Evolutionary conservation across 2,888 invertebrate species (phyloP), one percentile per base, ranked within the genome.

Genomic region (Andrena trimmerana): DNA sequence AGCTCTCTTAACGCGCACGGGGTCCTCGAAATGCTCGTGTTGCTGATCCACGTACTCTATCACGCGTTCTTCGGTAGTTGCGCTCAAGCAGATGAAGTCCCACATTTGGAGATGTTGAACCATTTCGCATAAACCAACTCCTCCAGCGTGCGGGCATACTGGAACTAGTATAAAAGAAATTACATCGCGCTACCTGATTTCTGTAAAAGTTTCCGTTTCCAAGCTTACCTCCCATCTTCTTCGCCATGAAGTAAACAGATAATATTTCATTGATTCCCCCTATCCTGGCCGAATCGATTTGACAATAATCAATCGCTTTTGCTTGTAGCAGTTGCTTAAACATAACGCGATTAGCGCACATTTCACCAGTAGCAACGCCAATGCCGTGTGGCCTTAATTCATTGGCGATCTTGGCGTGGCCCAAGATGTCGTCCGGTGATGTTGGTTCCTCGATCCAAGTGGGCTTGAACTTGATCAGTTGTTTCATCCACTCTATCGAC

Each of bases 371-470:
- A 0, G 98, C 99, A 52, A 99, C 98, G 2, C 97, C 97, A 83
- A 98, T 97, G 8, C 96, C 97, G 57, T 96, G 95, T 0, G 97
- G 97, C 86, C 96, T 95, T 24, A 97, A 93, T 72, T 97, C 97
- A 92, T 96, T 95, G 0, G 97, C 95, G 85, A 98, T 98, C 67
- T 95, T 94, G 0, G 96, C 96, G 93, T 98, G 98, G 0, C 98
- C 98, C n/a, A 98, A 94, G 2, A 98, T 95, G 92, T 99, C 99
- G 92, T 99, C 98, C 0, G 98, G 98, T 2, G 97, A 97, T 0
- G 98, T 99, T 0, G 98, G 98, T 92, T 99, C 98, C 93, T 99
- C 98, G 76, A 99, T 98, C 98, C 98, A 99, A 72, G 96, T 93
- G 2, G 97, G 96, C 88, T 97, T 97, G 90, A 96, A 96, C 57